Evolutionary conservation across 1,140 invertebrate genomes (phyloP).

Genomic region (Euura lappo): DNA sequence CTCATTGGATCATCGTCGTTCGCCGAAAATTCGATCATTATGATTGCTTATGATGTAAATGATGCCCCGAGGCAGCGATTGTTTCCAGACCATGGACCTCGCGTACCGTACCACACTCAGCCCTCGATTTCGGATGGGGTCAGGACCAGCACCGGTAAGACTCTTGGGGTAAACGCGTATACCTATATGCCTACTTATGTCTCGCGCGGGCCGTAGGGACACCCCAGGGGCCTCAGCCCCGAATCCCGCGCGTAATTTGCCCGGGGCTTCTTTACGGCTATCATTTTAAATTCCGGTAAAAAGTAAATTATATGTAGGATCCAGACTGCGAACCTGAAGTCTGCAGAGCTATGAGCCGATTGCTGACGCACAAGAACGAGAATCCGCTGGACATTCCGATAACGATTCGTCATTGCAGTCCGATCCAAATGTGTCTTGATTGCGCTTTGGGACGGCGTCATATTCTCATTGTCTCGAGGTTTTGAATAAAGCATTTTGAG

Average conservation of each 20-base stretch:
- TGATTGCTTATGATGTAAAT: constrained; percentile 64
- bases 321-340: constrained; percentile 20
- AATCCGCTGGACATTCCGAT: background rate
- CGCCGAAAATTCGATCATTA: constrained; percentile 62
- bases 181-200: background rate
- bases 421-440: too few relatives aligned
- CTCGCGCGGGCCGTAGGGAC: constrained; percentile 22
- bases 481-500: too few relatives aligned
- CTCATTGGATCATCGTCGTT: constrained; percentile 60
- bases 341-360: background rate
- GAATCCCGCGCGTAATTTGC: constrained; percentile 46
- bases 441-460: too few relatives aligned
- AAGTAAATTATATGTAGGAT: constrained; percentile 42
- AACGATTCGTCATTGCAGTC: background rate
- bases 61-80: constrained; percentile 60
- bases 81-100: constrained; percentile 55
- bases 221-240: constrained; percentile 38
- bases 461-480: too few relatives aligned
- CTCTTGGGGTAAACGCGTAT: background rate
- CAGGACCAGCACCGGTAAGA: background rate
- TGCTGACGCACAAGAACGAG: background rate
- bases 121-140: background rate
- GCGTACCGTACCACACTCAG: background rate
- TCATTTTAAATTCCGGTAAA: constrained; percentile 50
- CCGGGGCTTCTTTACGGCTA: constrained; percentile 47